Percentiles rank a stretch among this genome's conserved stretches.
These are phyloP conservation scores for Thamnaconus septentrionalis DNA, from an alignment of 2,113 vertebrate genomes.

Conservation along the genomic window DNA sequence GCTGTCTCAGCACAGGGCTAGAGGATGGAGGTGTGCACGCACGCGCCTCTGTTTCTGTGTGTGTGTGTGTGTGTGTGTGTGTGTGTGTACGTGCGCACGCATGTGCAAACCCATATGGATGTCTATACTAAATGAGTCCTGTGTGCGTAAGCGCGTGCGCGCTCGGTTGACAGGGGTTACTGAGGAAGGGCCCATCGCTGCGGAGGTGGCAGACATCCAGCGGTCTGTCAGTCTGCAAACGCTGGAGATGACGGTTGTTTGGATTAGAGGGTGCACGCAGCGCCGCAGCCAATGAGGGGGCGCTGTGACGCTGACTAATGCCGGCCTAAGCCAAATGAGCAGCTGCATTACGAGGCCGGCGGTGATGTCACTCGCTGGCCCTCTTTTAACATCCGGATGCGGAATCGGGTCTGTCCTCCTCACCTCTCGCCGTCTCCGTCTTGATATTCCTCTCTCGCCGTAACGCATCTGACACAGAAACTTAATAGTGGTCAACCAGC, in stretches of 20 bases:
- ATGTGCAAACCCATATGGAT: conserved; percentile 59
- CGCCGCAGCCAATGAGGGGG: conserved; percentile 56
- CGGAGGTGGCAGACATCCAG: conserved; percentile 73
- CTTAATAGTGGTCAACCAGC: conserved; percentile 43
- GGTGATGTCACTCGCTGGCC: conserved; percentile 9
- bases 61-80: conserved; percentile 17
- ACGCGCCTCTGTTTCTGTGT: not conserved
- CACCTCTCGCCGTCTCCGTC: conserved; percentile 5
- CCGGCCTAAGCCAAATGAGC: conserved; percentile 65
- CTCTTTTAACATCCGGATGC: conserved; percentile 46
- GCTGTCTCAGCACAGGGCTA: conserved; percentile 65
- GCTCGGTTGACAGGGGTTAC: conserved; percentile 67
- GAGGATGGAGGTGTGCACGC: conserved; percentile 60
- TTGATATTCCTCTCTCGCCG: conserved; percentile 2
- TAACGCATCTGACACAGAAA: conserved; percentile 36
- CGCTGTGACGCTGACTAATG: conserved; percentile 68
- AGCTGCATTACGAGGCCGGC: conserved; percentile 53
- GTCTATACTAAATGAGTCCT: conserved; percentile 57
- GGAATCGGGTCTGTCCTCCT: conserved; percentile 17
- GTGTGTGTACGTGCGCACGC: not conserved
- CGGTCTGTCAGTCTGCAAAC: conserved; percentile 73
- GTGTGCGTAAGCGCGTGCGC: conserved; percentile 40
- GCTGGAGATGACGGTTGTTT: conserved; percentile 74
- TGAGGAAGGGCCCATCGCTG: conserved; percentile 62
- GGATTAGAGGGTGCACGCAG: conserved; percentile 67